These are phyloP conservation scores for Pangasius macronema DNA, from an alignment of 2,797 vertebrate species.

Conservation along the genomic window DNA sequence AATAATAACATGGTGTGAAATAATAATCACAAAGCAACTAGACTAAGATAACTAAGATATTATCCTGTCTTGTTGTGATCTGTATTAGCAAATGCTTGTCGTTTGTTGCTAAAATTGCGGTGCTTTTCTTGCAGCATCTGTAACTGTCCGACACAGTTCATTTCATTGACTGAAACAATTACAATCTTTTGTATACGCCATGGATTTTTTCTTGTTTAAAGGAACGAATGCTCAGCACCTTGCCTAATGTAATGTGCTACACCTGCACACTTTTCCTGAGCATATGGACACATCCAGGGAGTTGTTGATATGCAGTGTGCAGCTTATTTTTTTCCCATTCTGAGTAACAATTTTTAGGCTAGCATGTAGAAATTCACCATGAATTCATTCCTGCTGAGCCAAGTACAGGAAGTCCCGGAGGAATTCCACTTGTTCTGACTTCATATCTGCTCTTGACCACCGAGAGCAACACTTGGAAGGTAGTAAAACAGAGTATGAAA, in stretches of 20 bases:
- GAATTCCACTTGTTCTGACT: constrained; percentile 38
- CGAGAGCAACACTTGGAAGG: constrained; percentile 39
- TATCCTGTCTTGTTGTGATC: neutral
- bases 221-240: constrained; percentile 37
- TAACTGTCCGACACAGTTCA: constrained; percentile 21
- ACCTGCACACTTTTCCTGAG: constrained; percentile 41
- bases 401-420: constrained; percentile 48
- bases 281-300: constrained; percentile 37
- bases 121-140: neutral
- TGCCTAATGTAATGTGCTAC: constrained; percentile 36
- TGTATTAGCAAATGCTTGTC: neutral
- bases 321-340: constrained; percentile 48
- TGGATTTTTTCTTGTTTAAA: constrained; percentile 27
- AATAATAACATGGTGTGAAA: neutral
- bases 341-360: constrained; percentile 47
- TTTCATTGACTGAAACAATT: constrained; percentile 14
- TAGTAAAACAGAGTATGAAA: constrained; percentile 3
- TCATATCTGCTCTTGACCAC: constrained; percentile 53
- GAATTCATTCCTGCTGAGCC: constrained; percentile 50
- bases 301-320: constrained; percentile 52
- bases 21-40: neutral
- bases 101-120: neutral
- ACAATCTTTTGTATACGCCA: constrained; percentile 25
- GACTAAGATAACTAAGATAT: too few species aligned
- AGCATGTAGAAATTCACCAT: constrained; percentile 46